Conservation (phyloP, 2,113 vertebrate species). For the Scomber japonicus region DNA sequence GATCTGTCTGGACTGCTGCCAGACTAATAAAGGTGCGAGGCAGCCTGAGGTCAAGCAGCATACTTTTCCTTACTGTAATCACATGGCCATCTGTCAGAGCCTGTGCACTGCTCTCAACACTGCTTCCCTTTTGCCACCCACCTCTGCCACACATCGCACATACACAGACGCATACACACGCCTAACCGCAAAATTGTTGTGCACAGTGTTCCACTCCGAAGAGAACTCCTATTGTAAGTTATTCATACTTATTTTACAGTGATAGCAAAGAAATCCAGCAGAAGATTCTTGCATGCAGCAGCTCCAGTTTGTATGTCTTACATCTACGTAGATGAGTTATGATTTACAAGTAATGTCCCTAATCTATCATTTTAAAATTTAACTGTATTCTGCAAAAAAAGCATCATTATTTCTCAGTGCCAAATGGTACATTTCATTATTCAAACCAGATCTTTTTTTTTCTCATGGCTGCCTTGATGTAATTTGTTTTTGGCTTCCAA, state of each 20-base stretch:
- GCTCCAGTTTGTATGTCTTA: slow-evolving; percentile 3
- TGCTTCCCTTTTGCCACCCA: slow-evolving; percentile 53
- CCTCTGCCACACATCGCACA: slow-evolving; percentile 46
- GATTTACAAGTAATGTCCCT: not conserved
- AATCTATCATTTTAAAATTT: slow-evolving; percentile 45
- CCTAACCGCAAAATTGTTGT: slow-evolving; percentile 40
- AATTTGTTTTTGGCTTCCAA: slow-evolving; percentile 52
- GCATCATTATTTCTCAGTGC: slow-evolving; percentile 11
- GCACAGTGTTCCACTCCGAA: slow-evolving; percentile 27
- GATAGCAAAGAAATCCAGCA: slow-evolving; percentile 15
- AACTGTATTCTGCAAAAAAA: slow-evolving; percentile 11
- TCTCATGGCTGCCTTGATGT: slow-evolving; percentile 30
- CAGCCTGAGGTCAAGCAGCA: slow-evolving; percentile 70
- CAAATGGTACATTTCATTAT: slow-evolving; percentile 38
- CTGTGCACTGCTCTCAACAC: slow-evolving; percentile 31
- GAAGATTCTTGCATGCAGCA: not conserved
- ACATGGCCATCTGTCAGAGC: slow-evolving; percentile 67
- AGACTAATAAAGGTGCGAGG: slow-evolving; percentile 69
- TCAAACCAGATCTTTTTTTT: slow-evolving; percentile 39
- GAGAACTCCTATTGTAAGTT: not conserved
- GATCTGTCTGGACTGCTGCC: slow-evolving; percentile 53
- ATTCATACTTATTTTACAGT: not conserved
- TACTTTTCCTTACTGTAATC: slow-evolving; percentile 73
- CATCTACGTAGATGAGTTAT: slow-evolving; percentile 14
- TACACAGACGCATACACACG: slow-evolving; percentile 20